phyloP scores from a whole-genome alignment of 2,113 vertebrate genomes.

The Ariopsis seemanni region DNA sequence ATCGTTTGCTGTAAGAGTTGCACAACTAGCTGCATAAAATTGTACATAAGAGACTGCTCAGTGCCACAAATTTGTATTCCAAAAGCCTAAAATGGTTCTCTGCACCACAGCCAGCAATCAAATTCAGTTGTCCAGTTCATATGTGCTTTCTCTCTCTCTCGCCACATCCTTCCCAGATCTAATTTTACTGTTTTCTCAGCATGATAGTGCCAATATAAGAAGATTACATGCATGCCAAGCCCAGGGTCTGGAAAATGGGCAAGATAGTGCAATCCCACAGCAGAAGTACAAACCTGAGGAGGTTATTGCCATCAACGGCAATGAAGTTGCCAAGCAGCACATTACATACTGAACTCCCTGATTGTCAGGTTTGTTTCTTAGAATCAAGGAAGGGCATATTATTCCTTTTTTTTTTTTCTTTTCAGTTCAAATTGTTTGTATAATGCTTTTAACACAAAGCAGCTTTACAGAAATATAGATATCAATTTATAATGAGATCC shows the following conservation, averaged over 20 bases:
- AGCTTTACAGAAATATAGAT: background rate
- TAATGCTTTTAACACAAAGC: background rate
- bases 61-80: conserved; percentile 21
- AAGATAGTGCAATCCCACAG: conserved; percentile 1
- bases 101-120: conserved; percentile 11
- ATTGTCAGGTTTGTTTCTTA: conserved; percentile 12
- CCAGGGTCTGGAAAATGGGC: conserved; percentile 32
- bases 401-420: background rate
- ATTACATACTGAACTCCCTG: conserved; percentile 36
- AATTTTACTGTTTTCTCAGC: conserved; percentile 46
- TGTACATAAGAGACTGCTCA: conserved; percentile 25
- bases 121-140: conserved; percentile 25
- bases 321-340: conserved; percentile 32
- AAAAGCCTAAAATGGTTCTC: conserved; percentile 19
- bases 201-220: conserved; percentile 49
- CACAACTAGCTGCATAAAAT: conserved; percentile 25
- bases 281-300: conserved; percentile 8
- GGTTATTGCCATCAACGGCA: conserved; percentile 35
- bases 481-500: background rate
- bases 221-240: conserved; percentile 42
- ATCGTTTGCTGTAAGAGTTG: conserved; percentile 14
- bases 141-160: background rate
- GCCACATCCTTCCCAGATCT: conserved; percentile 25
- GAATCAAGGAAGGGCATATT: background rate
- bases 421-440: background rate